A percentile compares a stretch with the other conserved stretches of the same genome.
Conservation (phyloP, 1,140 invertebrate species). For the Lamellibrachia luymesi region DNA sequence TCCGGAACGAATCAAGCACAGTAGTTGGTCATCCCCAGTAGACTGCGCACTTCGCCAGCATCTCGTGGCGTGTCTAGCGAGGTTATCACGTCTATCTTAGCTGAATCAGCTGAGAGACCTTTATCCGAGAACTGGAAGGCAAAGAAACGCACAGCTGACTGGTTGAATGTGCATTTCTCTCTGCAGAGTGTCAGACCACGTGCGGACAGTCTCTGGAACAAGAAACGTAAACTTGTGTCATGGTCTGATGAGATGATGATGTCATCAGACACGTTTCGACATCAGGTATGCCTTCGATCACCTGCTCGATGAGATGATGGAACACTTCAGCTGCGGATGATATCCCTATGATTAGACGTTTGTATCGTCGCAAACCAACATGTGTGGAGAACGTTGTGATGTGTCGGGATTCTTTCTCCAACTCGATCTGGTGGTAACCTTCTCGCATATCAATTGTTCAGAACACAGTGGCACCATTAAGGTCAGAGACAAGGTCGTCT, state of each 20-base stretch:
- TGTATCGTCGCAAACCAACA: slow-evolving; percentile 29
- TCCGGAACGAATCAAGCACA: slow-evolving; percentile 8
- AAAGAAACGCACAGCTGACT: not conserved
- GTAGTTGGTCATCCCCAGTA: slow-evolving; percentile 26
- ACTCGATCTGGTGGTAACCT: slow-evolving; percentile 42
- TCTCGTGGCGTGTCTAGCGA: not conserved
- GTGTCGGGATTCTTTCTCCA: slow-evolving; percentile 34
- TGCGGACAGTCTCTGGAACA: slow-evolving; percentile 9
- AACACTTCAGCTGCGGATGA: slow-evolving; percentile 29
- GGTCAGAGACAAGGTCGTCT: slow-evolving; percentile 35
- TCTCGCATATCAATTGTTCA: slow-evolving; percentile 39
- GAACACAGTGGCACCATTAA: slow-evolving; percentile 39
- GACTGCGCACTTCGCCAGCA: not conserved
- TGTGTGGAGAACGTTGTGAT: slow-evolving; percentile 40
- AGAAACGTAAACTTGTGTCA: not conserved
- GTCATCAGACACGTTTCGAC: slow-evolving; percentile 30
- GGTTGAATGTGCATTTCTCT: slow-evolving; percentile 18
- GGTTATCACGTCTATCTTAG: not conserved
- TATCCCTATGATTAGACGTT: slow-evolving; percentile 32
- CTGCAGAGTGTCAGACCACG: not conserved
- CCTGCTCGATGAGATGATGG: slow-evolving; percentile 26
- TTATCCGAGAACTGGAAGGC: slow-evolving; percentile 9
- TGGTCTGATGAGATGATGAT: slow-evolving; percentile 4
- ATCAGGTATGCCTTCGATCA: slow-evolving; percentile 17
- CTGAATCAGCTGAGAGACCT: slow-evolving; percentile 8